Base-by-base conservation (phyloP, 2,113 vertebrate genomes). In the Rallus limicola region DNA sequence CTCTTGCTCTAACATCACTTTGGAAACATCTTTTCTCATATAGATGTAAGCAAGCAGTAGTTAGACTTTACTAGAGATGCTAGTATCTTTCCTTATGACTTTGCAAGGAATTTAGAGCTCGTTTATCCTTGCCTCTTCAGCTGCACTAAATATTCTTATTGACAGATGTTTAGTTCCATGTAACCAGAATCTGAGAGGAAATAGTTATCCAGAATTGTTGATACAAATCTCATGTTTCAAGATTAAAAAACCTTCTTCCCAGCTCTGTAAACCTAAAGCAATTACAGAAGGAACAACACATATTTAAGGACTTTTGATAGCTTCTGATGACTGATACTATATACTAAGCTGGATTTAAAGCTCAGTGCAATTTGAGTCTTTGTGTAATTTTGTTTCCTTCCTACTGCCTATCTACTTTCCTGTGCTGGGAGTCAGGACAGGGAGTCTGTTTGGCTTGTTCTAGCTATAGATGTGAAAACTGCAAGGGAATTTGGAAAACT, bases 381-480 rank as follows among this genome's bases (percentile, higher is more conserved):
- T 62, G n/a, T 75, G 40, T 50, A 11, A 78, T 38, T 58, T 63
- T 58, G 33, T 9, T 80, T 90, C 25, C 26, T 74, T 53, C 59
- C 40, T n/a, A 2, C 63, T 80, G 86, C 63, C 31, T 52, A 1
- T 36, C 63, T 70, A 40, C 25, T 36, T 55, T 40, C 36, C 20
- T 84, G 25, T 92, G 52, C 71, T 92, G 64, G 13, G 9, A 17
- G 46, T 19, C 7, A 14, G 14, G 21, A 36, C 17, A 11, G 6
- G 4, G 9, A 65, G 46, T 69, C 91, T 42, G 76, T 75, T 84
- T 50, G 78, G n/a, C 19, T 87, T 75, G 33, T 64, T 77, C 36
- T 72, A 80, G 18, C 46, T 89, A 12, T 92, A 72, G 48, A 23
- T 96, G 48, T 75, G 93, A 46, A 68, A 96, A 85, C 55, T 93